Percentiles rank a stretch among this genome's conserved stretches.
Evolutionary conservation across 2,797 vertebrate genomes (phyloP).

Genomic region (Gymnocypris eckloni): DNA sequence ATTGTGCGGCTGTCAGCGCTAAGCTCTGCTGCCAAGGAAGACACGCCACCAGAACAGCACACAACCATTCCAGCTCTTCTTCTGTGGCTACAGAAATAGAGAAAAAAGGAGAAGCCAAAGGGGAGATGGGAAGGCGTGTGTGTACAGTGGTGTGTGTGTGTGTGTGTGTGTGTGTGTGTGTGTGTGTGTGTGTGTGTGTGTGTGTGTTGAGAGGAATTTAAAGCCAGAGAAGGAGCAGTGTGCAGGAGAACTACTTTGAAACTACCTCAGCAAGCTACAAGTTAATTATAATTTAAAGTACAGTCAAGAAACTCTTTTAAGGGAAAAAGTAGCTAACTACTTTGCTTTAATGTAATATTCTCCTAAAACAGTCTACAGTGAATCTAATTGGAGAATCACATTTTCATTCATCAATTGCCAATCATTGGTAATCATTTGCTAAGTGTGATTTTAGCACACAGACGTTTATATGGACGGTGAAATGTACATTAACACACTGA

Average conservation of each 20-base stretch:
- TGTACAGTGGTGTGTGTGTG: background rate
- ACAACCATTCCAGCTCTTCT: conserved; percentile 33
- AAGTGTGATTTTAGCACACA: background rate
- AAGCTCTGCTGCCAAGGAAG: conserved; percentile 47
- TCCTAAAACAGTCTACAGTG: background rate
- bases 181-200: background rate
- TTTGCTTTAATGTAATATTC: background rate
- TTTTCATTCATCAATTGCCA: background rate
- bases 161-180: conserved; percentile 1
- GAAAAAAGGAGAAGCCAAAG: conserved; percentile 36
- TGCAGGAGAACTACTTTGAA: conserved; percentile 3
- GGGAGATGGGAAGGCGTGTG: conserved; percentile 6
- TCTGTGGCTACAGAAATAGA: conserved; percentile 35
- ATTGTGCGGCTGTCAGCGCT: conserved; percentile 47
- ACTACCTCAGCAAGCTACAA: background rate
- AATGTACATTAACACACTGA: background rate
- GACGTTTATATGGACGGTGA: background rate
- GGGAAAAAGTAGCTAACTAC: background rate
- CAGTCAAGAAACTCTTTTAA: background rate
- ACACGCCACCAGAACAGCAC: conserved; percentile 23
- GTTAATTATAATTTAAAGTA: conserved; percentile 24
- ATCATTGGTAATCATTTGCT: background rate
- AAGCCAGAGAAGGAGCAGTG: conserved; percentile 14
- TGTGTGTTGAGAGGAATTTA: background rate
- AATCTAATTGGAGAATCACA: background rate